Percentiles rank a stretch among this genome's conserved stretches.
Evolutionary conservation across 1,140 invertebrate genomes (phyloP).

Genomic region (Sogatella furcifera): DNA sequence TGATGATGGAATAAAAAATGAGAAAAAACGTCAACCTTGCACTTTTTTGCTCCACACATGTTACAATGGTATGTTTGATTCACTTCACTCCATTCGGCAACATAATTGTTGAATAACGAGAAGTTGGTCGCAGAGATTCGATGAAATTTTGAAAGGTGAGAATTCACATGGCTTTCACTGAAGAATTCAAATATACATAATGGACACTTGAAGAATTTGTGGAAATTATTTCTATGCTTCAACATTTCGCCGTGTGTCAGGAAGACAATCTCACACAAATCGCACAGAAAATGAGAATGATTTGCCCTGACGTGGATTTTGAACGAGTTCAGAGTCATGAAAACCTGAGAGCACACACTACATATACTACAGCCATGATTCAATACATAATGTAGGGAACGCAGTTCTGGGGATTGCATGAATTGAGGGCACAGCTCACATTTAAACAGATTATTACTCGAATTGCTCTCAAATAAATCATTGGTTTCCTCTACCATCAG

Average conservation of each 20-base stretch:
- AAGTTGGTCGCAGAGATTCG: not conserved
- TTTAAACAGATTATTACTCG: too few relatives aligned
- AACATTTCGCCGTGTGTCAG: not conserved
- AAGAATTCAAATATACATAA: not conserved
- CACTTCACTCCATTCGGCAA: not conserved
- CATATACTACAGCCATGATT: not conserved
- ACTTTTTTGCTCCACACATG: not conserved
- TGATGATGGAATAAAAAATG: not conserved
- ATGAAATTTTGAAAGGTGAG: not conserved
- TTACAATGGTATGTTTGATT: not conserved
- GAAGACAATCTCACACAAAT: not conserved
- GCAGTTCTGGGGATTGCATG: too few relatives aligned
- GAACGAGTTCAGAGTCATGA: not conserved
- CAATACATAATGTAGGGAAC: not conserved
- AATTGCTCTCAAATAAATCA: too few relatives aligned
- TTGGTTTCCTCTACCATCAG: too few relatives aligned
- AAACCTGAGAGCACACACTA: not conserved
- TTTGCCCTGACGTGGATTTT: not conserved
- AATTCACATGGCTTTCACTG: not conserved
- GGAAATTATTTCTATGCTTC: not conserved
- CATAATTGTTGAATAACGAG: not conserved
- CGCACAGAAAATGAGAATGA: not conserved
- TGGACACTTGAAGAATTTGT: not conserved
- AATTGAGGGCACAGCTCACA: too few relatives aligned
- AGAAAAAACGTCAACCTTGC: not conserved